Evolutionary conservation across 1,140 invertebrate genomes (phyloP).

Genomic region (Caenorhabditis tropicalis): DNA sequence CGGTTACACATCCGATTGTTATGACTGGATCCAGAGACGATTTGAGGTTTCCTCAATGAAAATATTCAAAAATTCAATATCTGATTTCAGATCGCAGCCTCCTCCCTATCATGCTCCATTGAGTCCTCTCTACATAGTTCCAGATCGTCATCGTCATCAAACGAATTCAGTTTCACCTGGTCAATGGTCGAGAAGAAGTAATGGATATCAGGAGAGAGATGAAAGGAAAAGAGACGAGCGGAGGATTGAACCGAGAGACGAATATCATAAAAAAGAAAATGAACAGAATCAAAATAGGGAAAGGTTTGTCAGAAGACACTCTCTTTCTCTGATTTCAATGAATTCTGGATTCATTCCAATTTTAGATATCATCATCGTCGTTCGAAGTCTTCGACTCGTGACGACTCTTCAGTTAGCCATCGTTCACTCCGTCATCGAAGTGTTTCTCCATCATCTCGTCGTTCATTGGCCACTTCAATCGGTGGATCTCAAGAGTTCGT

Average conservation of each 20-base stretch:
- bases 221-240: not conserved
- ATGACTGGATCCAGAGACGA: not conserved
- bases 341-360: not conserved
- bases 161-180: not conserved
- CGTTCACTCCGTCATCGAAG: slow-evolving; percentile 20
- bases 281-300: slow-evolving; percentile 27
- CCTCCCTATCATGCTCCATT: not conserved
- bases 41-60: not conserved
- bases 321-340: too few relatives aligned
- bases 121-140: not conserved
- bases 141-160: not conserved
- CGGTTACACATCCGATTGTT: slow-evolving; percentile 7
- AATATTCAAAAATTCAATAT: not conserved
- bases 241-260: not conserved
- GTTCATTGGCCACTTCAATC: not conserved
- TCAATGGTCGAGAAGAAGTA: slow-evolving; percentile 7
- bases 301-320: not conserved
- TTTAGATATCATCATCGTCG: slow-evolving; percentile 27
- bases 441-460: slow-evolving; percentile 11
- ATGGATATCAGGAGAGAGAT: not conserved
- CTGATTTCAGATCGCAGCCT: slow-evolving; percentile 21
- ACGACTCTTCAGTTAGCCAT: not conserved
- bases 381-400: not conserved
- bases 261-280: not conserved
- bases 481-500: slow-evolving; percentile 32